Evolutionary conservation across 2,113 vertebrate genomes (phyloP), one percentile per base, ranked within the genome.

Genomic region (Plotosus lineatus): DNA sequence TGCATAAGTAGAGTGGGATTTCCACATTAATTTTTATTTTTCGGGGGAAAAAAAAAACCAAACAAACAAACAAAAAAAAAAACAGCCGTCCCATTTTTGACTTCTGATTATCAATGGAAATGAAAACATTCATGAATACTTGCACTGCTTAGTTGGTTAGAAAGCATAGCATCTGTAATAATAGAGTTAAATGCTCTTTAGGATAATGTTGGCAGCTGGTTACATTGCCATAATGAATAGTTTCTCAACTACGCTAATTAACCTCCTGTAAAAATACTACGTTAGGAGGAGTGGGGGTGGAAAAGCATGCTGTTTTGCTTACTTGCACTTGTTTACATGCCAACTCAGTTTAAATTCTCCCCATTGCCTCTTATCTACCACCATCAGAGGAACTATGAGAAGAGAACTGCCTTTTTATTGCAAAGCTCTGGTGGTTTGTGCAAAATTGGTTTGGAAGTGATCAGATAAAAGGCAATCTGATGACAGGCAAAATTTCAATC

Each of bases 321-420:
- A 71, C 61, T 79, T 77, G 33, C 71, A 77, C 5, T 44, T 55
- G 36, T 72, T 56, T 53, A 19, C 55, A 42, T 78, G 61, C 80
- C 63, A 68, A 36, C 28, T 85, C 63, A 82, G 78, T 76, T 80
- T 72, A 58, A 85, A 82, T 71, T 74, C 51, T 84, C 56, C 82
- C 61, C 46, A 55, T 26, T 42, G 36, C 31, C 6, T 17, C 63
- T 63, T 86, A 86, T 86, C 85, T 83, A 51, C 63, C 83, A 83
- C 80, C 68, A 86, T 85, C 82, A 71, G 10, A 68, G 14, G 28
- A 44, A 21, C 23, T 44, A 56, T 83, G 66, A 83, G 65, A 69
- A 44, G 28, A 51, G 51, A 77, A 46, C 82, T 85, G 84, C 87
- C 78, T 86, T 51, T 81, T 85, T 90, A 85, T 81, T 66, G 84